phyloP scores from a whole-genome alignment of 2,888 invertebrate species.

The Alitta virens region DNA sequence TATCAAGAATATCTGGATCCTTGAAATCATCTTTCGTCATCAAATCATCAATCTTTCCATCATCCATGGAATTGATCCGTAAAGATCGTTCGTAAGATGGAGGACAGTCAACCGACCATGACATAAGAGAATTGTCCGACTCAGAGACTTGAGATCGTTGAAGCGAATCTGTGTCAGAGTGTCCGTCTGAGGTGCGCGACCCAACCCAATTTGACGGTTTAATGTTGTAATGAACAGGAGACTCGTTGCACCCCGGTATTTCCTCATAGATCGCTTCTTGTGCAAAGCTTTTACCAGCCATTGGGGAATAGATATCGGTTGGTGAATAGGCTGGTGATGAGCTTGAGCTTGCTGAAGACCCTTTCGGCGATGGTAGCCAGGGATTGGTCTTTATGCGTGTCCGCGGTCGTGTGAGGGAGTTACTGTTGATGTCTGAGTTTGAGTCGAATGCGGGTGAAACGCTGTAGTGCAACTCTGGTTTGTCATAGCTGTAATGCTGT shows the following conservation, averaged over 20 bases:
- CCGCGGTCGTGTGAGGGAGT: constrained; percentile 16
- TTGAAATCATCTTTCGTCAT: neutral
- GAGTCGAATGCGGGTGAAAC: neutral
- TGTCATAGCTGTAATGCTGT: neutral
- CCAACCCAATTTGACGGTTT: neutral
- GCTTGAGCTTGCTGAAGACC: constrained; percentile 11
- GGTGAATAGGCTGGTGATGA: constrained; percentile 18
- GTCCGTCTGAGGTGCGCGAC: neutral
- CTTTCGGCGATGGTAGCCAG: constrained; percentile 19
- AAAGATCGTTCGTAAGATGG: no score
- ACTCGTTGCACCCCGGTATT: neutral
- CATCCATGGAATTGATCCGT: no score
- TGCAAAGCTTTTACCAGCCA: neutral
- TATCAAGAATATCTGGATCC: neutral
- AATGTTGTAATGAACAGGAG: neutral
- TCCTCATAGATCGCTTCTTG: no score
- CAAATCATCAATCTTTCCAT: no score
- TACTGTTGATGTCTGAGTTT: constrained; percentile 13
- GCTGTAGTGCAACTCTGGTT: neutral
- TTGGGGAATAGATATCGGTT: neutral
- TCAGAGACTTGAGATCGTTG: constrained; percentile 1
- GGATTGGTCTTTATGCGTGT: constrained; percentile 23
- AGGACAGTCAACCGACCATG: no score
- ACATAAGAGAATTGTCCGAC: neutral
- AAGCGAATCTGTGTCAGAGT: neutral